Percentiles rank a stretch among this genome's conserved stretches.
phyloP scores from a whole-genome alignment of 2,113 vertebrate genomes.

The Lipotes vexillifer region DNA sequence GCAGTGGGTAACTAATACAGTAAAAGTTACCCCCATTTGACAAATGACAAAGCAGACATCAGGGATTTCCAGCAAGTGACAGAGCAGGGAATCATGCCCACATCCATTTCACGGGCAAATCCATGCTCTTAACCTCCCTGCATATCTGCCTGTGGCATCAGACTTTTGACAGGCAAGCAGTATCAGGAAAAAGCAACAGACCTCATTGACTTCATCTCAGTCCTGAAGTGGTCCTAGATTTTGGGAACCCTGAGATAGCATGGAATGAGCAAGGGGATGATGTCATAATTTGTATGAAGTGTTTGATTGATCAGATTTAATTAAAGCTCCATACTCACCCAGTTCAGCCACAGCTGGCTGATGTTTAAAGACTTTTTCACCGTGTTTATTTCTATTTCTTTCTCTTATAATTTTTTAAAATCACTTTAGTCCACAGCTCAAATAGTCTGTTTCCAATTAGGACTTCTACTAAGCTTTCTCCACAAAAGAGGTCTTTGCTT shows the following conservation, averaged over 20 bases:
- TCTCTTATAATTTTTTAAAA: background rate
- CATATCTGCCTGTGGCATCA: background rate
- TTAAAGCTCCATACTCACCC: background rate
- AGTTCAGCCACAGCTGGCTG: background rate
- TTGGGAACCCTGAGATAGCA: background rate
- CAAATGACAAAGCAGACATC: background rate
- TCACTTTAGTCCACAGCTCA: background rate
- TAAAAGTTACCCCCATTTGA: background rate
- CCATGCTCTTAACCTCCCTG: background rate
- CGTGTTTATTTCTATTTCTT: constrained; percentile 23
- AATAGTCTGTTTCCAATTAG: constrained; percentile 33
- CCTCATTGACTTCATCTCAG: background rate
- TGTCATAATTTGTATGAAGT: background rate
- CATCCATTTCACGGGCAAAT: background rate
- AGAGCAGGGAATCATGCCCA: background rate
- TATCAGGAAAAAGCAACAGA: background rate
- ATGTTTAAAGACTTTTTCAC: background rate
- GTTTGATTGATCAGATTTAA: background rate
- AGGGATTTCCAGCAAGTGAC: background rate
- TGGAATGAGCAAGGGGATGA: background rate
- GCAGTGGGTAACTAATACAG: background rate
- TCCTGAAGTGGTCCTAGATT: background rate
- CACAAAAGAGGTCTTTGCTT: background rate
- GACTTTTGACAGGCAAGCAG: background rate
- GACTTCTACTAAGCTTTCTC: constrained; percentile 9